phyloP scores from a whole-genome alignment of 1,140 invertebrate genomes.

The Ridgeia piscesae region DNA sequence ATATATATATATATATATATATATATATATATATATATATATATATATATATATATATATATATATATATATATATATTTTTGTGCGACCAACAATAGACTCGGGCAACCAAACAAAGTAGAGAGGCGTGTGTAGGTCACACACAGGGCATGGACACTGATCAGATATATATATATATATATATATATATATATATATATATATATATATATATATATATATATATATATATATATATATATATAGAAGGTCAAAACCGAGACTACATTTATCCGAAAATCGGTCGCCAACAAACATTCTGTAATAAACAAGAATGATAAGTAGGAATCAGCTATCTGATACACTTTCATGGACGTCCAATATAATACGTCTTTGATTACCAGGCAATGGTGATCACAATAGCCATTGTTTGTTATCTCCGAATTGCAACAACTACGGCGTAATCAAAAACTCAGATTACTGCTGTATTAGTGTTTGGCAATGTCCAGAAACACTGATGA shows the following conservation, averaged over 20 bases:
- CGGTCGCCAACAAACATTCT: neutral
- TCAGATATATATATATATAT: neutral
- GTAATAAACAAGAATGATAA: neutral
- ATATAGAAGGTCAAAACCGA: neutral
- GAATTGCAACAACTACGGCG: neutral
- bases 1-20: too few relatives aligned
- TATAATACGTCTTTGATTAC: neutral
- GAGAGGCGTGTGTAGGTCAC: neutral
- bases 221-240: too few relatives aligned
- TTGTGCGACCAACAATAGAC: neutral
- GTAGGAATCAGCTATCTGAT: too few relatives aligned
- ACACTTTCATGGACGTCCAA: neutral
- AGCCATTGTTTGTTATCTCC: neutral
- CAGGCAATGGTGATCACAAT: neutral
- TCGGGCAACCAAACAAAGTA: neutral
- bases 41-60: too few relatives aligned
- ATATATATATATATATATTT: too few relatives aligned
- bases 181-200: too few relatives aligned
- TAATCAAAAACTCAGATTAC: neutral
- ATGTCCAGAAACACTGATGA: neutral
- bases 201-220: too few relatives aligned
- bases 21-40: too few relatives aligned
- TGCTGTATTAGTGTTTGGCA: neutral
- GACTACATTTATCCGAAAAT: neutral
- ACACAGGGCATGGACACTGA: neutral